Evolutionary conservation across 2,797 vertebrate genomes (phyloP).

Genomic region (Helarctos malayanus): DNA sequence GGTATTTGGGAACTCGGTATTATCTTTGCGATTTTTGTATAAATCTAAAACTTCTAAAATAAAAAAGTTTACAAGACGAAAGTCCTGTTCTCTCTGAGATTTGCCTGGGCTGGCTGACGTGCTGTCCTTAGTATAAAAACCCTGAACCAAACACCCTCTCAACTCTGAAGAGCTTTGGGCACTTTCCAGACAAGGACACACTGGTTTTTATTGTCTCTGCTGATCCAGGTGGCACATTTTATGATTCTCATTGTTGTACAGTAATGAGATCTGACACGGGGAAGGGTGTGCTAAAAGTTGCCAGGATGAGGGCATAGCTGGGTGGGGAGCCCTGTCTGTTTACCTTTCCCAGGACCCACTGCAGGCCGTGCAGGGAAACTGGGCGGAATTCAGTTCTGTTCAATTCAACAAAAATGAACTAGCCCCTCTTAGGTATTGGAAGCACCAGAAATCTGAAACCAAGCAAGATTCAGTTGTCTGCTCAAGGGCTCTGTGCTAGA

Average conservation of each 20-base stretch:
- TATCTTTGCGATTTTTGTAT: neutral
- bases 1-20: neutral
- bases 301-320: neutral
- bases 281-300: slow-evolving; percentile 42
- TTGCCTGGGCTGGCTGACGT: neutral
- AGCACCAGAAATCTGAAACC: neutral
- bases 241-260: neutral
- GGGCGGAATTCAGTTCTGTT: neutral
- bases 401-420: neutral
- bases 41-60: slow-evolving; percentile 34
- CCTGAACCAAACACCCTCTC: neutral
- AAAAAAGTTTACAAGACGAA: neutral
- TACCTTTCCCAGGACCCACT: neutral
- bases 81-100: neutral
- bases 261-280: neutral
- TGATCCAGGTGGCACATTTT: slow-evolving; percentile 26
- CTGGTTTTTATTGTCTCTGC: slow-evolving; percentile 23
- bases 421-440: neutral
- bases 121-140: neutral
- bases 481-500: neutral
- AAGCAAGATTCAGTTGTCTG: neutral
- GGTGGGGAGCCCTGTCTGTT: slow-evolving; percentile 17
- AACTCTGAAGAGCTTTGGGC: neutral
- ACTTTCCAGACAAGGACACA: neutral
- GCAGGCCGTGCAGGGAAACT: neutral